These are phyloP conservation scores for Heptranchias perlo DNA, from an alignment of 2,113 vertebrate genomes.

Conservation along the genomic window DNA sequence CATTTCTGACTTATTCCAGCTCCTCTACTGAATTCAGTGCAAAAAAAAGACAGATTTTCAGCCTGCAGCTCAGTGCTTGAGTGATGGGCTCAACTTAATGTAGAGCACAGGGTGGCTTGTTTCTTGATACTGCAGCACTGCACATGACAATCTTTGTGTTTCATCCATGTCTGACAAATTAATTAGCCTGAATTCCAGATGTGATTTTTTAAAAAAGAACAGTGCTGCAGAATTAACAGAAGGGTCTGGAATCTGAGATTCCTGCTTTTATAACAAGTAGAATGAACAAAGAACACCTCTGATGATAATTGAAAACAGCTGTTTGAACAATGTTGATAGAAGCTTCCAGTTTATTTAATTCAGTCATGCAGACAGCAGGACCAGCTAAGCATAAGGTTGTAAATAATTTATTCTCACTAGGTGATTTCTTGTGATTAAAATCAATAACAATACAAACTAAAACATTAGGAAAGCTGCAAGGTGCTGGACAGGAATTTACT, in stretches of 20 bases:
- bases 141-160: conserved; percentile 9
- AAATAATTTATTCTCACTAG: background rate
- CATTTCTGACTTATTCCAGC: background rate
- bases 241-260: background rate
- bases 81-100: background rate
- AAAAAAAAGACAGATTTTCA: too few species aligned
- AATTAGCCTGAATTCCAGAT: conserved; percentile 18
- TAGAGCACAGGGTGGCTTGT: background rate
- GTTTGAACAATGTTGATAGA: background rate
- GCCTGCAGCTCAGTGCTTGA: background rate
- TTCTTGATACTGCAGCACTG: background rate
- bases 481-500: background rate
- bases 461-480: background rate
- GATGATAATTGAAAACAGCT: background rate
- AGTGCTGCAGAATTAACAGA: background rate
- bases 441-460: background rate
- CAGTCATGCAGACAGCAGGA: background rate
- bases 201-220: background rate
- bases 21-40: background rate
- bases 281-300: background rate
- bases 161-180: background rate
- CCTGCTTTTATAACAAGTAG: background rate
- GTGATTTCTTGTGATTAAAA: background rate
- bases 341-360: background rate
- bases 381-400: background rate